Conservation (phyloP, 2,888 invertebrate genomes). For the Sinotaia quadrata region DNA sequence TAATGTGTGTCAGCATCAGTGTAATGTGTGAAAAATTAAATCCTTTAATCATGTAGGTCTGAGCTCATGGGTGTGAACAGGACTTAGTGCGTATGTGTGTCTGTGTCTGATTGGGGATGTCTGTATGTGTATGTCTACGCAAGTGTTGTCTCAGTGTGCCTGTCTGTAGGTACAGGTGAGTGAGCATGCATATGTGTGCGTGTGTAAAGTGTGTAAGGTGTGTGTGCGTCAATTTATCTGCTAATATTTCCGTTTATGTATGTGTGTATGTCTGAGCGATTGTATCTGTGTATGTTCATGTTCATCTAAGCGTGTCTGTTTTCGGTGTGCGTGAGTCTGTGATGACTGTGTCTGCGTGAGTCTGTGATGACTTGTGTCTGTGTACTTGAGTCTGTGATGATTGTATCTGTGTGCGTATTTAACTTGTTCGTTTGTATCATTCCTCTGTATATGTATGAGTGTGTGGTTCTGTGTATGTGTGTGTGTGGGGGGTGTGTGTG, state of each 20-base stretch:
- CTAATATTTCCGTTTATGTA: neutral
- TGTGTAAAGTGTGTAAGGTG: too few relatives aligned
- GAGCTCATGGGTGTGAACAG: neutral
- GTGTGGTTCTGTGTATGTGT: conserved; percentile 6
- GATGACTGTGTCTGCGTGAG: neutral
- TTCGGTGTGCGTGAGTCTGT: neutral
- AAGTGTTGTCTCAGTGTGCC: neutral
- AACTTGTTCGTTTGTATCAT: neutral
- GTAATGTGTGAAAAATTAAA: neutral
- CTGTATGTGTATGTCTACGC: conserved; percentile 8
- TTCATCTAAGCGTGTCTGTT: neutral
- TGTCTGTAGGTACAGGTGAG: too few relatives aligned
- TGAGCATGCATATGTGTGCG: too few relatives aligned
- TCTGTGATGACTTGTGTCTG: neutral
- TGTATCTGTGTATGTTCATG: conserved; percentile 2
- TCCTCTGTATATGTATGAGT: neutral
- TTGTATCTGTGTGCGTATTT: neutral
- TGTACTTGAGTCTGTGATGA: neutral
- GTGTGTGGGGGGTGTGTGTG: neutral
- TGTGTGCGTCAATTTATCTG: conserved; percentile 3
- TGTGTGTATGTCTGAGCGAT: neutral
- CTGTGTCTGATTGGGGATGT: neutral
- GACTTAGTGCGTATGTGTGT: neutral
- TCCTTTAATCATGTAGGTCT: too few relatives aligned
- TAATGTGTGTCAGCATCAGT: neutral